These are phyloP conservation scores for Ondatra zibethicus DNA, from an alignment of 2,113 vertebrate genomes.

Conservation along the genomic window DNA sequence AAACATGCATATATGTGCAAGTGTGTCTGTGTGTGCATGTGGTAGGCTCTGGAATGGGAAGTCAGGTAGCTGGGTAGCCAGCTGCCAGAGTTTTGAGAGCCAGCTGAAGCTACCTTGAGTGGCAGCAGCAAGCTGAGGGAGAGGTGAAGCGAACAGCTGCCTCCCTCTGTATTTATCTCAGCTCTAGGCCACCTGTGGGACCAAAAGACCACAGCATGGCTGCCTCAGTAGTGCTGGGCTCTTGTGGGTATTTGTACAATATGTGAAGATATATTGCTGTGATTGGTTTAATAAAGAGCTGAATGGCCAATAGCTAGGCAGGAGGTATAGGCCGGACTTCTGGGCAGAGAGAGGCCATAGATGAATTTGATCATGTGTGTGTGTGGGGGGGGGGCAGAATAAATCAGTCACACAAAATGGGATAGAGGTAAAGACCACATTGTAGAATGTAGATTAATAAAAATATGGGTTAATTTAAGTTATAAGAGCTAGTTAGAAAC, in stretches of 20 bases:
- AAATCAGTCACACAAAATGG: not conserved
- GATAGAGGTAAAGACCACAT: not conserved
- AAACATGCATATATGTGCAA: too few species aligned
- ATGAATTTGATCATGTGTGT: not conserved
- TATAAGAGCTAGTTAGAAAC: not conserved
- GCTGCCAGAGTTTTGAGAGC: not conserved
- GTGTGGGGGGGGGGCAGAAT: not conserved
- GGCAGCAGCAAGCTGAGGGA: not conserved
- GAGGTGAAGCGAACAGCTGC: not conserved
- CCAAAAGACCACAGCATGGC: accelerated
- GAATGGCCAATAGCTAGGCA: not conserved
- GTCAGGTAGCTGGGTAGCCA: conserved; percentile 58
- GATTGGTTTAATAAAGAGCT: not conserved
- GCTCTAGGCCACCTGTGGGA: not conserved
- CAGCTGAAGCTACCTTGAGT: not conserved
- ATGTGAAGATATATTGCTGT: not conserved
- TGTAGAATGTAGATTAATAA: not conserved
- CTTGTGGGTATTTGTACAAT: too few species aligned
- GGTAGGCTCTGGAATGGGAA: not conserved
- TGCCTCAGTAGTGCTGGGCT: not conserved
- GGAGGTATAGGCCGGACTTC: not conserved
- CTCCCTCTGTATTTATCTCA: accelerated
- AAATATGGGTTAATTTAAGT: not conserved
- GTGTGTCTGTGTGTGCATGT: not conserved
- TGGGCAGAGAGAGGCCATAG: not conserved